Base-by-base conservation (phyloP, 2,888 invertebrate species). In the Cephus nigrinus region DNA sequence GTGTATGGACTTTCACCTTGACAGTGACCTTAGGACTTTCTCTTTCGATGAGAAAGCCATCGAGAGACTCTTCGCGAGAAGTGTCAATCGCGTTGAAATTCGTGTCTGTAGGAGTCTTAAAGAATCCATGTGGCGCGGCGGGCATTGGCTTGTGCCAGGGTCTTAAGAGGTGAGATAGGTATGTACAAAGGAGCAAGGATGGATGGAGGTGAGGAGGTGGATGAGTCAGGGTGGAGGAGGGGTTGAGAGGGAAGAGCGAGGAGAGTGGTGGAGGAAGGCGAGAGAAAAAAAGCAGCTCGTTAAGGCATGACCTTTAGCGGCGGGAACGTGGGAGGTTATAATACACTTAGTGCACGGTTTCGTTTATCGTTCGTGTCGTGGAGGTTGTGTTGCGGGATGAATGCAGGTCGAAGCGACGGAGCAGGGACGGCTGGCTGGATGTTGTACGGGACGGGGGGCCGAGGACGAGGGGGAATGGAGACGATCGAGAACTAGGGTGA, bases 231-330 rank as follows among this genome's bases (percentile, higher is more conserved):
- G 74, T 75, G 68, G 69, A 55, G 76, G 71, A 77, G 72, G 74
- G 78, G 76, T 55, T 32, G 32, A 40, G 78, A 75, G 73, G 30
- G 34, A 74, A 55, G 35, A 73, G 34, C 36, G 32, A n/a, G 9
- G 30, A 30, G 68, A 31, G 75, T 12, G 31, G 9, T 40, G 32
- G 34, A 30, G 32, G 36, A 55, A 77, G 75, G 72, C 23, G 78
- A 75, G 74, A 82, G 81, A 76, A 83, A 84, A 86, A 86, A 55
- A 84, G 84, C 83, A 83, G 87, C 88, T 89, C 88, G 89, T 90
- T 90, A 89, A 89, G 87, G 86, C 89, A 86, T 90, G 90, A 90
- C 90, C 90, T 90, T 90, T 89, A 89, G 85, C 86, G 86, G 87
- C 84, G 87, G 84, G 85, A 87, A 89, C 89, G 89, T 89, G 89